Conservation (phyloP, 2,888 invertebrate species). For the Drosophila dives region DNA sequence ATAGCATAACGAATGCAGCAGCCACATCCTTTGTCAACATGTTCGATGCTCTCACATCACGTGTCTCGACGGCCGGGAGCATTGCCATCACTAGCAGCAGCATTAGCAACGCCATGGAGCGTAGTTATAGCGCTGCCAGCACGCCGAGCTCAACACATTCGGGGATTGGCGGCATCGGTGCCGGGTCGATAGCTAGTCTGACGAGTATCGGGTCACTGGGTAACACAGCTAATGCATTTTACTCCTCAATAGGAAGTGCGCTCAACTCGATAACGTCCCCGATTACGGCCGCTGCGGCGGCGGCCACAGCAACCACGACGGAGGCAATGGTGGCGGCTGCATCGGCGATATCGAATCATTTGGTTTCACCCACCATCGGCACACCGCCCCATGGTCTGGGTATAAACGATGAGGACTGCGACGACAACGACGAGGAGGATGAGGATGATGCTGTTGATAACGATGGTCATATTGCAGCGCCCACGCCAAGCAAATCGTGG, state of each 20-base stretch:
- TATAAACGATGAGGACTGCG: slow-evolving; percentile 72
- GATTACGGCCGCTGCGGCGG: slow-evolving; percentile 82
- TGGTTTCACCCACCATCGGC: slow-evolving; percentile 82
- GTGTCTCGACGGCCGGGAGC: slow-evolving; percentile 82
- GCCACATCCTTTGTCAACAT: slow-evolving; percentile 82
- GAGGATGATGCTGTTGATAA: slow-evolving; percentile 76
- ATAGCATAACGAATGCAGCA: slow-evolving; percentile 76
- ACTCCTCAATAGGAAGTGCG: slow-evolving; percentile 81
- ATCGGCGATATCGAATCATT: slow-evolving; percentile 81
- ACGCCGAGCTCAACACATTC: slow-evolving; percentile 79
- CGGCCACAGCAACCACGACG: slow-evolving; percentile 81
- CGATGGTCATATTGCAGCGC: slow-evolving; percentile 75
- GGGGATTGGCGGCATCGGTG: slow-evolving; percentile 53
- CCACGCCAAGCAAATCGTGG: slow-evolving; percentile 87
- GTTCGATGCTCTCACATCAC: slow-evolving; percentile 81
- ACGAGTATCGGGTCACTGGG: slow-evolving; percentile 80
- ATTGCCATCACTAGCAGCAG: slow-evolving; percentile 63
- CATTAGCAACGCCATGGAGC: slow-evolving; percentile 47
- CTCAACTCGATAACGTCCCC: slow-evolving; percentile 82
- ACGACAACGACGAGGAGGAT: slow-evolving; percentile 75
- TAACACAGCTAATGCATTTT: slow-evolving; percentile 82
- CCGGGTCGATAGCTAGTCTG: slow-evolving; percentile 77
- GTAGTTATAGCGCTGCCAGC: slow-evolving; percentile 78
- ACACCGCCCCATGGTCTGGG: slow-evolving; percentile 78
- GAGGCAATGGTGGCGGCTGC: slow-evolving; percentile 82